These are phyloP conservation scores for Sminthurinus aureus DNA, from an alignment of 2,888 invertebrate species.

Conservation along the genomic window DNA sequence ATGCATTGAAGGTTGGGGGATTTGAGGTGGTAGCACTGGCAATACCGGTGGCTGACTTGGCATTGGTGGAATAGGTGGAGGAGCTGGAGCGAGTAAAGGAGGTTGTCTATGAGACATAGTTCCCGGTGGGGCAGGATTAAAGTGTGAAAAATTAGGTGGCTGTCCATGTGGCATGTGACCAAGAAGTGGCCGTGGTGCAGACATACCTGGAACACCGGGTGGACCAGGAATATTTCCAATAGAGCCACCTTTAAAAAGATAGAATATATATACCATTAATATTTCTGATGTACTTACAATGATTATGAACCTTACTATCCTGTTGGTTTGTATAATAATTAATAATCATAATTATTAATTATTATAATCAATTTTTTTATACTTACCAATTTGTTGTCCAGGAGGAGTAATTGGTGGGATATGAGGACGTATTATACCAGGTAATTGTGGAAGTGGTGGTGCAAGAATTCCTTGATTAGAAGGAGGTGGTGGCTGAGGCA, in stretches of 20 bases:
- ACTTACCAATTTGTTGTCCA: no score
- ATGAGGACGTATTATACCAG: constrained; percentile 61
- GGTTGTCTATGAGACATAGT: constrained; percentile 61
- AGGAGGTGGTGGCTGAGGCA: constrained; percentile 52
- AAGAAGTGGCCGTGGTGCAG: constrained; percentile 48
- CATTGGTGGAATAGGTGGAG: constrained; percentile 64
- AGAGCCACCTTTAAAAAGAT: no score
- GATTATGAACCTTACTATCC: no score
- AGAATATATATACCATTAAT: no score
- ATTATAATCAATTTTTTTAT: no score
- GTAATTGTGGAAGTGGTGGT: constrained; percentile 62
- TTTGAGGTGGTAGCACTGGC: constrained; percentile 25
- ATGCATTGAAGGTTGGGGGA: constrained; percentile 61
- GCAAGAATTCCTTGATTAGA: constrained; percentile 8
- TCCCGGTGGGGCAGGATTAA: constrained; percentile 52
- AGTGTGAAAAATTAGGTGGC: constrained; percentile 42
- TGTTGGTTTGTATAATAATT: no score
- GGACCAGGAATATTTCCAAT: constrained; percentile 59
- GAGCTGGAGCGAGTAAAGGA: constrained; percentile 67
- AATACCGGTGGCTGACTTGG: constrained; percentile 63
- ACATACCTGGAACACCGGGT: constrained; percentile 27
- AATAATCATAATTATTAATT: no score
- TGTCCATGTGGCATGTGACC: constrained; percentile 51
- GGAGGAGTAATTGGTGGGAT: constrained; percentile 61
- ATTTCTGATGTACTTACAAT: no score